Evolutionary conservation across 1,140 invertebrate species (phyloP).

Genomic region (Ceratina australensis): DNA sequence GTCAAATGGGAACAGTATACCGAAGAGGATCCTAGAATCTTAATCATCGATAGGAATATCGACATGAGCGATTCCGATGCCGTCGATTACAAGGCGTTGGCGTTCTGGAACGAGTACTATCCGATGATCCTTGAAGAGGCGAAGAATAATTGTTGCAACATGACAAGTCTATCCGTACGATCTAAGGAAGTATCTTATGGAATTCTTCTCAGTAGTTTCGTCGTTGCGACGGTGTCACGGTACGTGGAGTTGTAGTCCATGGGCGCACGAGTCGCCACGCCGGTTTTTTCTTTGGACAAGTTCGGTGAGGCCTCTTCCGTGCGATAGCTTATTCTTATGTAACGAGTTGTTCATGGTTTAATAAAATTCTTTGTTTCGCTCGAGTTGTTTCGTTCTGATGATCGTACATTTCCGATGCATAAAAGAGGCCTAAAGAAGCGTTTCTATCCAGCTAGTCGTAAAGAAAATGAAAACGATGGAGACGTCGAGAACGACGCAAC

Average conservation of each 20-base stretch:
- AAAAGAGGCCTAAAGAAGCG: not conserved
- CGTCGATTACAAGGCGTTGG: constrained; percentile 87
- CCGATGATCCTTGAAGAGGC: constrained; percentile 85
- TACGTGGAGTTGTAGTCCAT: constrained; percentile 29
- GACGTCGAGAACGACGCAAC: not conserved
- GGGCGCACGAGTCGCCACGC: not conserved
- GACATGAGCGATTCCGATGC: constrained; percentile 84
- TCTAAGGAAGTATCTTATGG: not conserved
- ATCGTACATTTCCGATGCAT: not conserved
- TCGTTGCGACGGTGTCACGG: constrained; percentile 9
- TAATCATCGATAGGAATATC: constrained; percentile 87
- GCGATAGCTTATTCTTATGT: not conserved
- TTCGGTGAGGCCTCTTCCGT: constrained; percentile 6
- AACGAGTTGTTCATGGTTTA: not conserved
- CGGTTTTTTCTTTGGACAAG: not conserved
- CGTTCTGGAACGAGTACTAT: constrained; percentile 91
- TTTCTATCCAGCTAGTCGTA: not conserved
- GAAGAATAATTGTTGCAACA: constrained; percentile 84
- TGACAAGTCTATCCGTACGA: constrained; percentile 64
- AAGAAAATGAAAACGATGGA: constrained; percentile 18
- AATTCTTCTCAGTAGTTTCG: constrained; percentile 11
- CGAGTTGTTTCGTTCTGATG: not conserved
- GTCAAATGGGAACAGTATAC: constrained; percentile 87
- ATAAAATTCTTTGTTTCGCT: not conserved
- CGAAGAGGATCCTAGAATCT: constrained; percentile 82